Base-by-base conservation (phyloP, 2,797 vertebrate genomes). In the Leuciscus waleckii region DNA sequence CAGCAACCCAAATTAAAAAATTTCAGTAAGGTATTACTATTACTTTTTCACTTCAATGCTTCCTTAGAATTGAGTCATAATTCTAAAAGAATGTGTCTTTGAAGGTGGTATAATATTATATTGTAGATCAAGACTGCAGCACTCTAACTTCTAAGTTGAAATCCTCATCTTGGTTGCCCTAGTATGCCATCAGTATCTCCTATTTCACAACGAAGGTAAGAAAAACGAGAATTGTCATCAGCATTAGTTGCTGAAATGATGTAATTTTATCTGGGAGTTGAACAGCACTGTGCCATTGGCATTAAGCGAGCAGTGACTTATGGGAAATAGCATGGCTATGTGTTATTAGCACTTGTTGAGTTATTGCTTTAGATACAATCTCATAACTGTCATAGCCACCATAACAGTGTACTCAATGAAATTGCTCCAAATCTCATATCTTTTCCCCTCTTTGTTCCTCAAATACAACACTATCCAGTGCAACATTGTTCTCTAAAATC, bases 101-200 rank as follows among this genome's bases (percentile, higher is more conserved):
- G 61, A 65, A 65, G 61, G 61, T 32, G 29, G 61, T 32, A 65
- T 32, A 32, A 32, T 65, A 32, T 32, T 63, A 63, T 63, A 29
- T 90, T 90, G 92, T 88, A 88, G 80, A 85, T 88, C 81, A 56
- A 88, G 89, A 90, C 90, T 82, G 56, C 37, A 11, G 23, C 32
- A 46, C 11, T 65, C 51, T 49, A 77, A 69, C 35, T 54, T 75
- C 54, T 11, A 21, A 54, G 63, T 32, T 77, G 7, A 77, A 69
- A 67, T n/a, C 13, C 26, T 54, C 3, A 10, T 32, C 21, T 14
- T 32, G 10, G 37, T 68, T 69, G 49, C 63, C 78, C 29, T 46
- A 3, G 23, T 29, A 23, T 78, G 56, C 78, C 29, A 56, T 73
- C 32, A 54, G 41, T 65, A 74, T 56, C 65, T 84, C 19, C 9